phyloP scores from a whole-genome alignment of 2,113 vertebrate species.

The Malurus elegans region DNA sequence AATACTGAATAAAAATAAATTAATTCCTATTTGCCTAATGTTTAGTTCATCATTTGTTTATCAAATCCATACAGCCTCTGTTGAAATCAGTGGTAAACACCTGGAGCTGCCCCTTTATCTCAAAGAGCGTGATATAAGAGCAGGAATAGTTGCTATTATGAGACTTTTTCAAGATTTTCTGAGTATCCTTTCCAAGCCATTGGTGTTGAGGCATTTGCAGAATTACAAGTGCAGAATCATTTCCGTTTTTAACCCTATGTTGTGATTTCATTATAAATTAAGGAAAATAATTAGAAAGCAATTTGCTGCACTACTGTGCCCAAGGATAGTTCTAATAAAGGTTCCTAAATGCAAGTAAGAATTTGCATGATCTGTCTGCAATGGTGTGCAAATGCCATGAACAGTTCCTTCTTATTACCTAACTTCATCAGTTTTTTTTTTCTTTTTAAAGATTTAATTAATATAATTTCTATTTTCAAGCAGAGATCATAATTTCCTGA shows the following conservation, averaged over 20 bases:
- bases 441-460: not conserved
- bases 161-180: not conserved
- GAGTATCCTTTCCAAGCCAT: not conserved
- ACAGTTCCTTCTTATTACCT: not conserved
- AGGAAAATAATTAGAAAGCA: rapidly evolving
- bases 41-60: not conserved
- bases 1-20: not conserved
- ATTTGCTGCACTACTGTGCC: not conserved
- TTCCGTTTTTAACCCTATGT: not conserved
- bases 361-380: not conserved
- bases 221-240: not conserved
- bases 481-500: not conserved
- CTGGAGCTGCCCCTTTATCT: not conserved
- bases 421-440: not conserved
- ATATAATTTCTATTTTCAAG: not conserved
- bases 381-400: not conserved
- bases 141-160: not conserved
- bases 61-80: not conserved
- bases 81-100: not conserved
- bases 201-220: not conserved
- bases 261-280: not conserved
- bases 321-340: not conserved
- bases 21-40: not conserved
- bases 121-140: not conserved
- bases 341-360: not conserved